Base-by-base conservation (phyloP, 1,140 invertebrate genomes). In the Helicoverpa armigera region DNA sequence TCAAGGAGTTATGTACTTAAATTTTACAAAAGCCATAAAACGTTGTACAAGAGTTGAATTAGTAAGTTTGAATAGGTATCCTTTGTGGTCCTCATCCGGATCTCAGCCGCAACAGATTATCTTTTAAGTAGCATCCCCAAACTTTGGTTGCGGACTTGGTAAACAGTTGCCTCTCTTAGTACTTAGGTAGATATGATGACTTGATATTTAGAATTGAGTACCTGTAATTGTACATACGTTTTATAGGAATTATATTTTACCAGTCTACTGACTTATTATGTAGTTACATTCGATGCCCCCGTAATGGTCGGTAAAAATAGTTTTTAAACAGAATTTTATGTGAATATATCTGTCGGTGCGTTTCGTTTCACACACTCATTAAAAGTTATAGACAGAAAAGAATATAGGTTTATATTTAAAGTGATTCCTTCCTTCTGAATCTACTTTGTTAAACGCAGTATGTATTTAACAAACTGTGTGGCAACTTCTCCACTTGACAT, bases 1-100 rank as follows among this genome's bases (percentile, higher is more conserved):
- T 35, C 12, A 13, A 63, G 29, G 7, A 58, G 7, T 14, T 58
- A 58, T 18, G 2, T 9, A 9, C 14, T 16, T 7, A 14, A 4
- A 63, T 43, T 43, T 65, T 65, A 43, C 43, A 65, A 65, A 67
- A 23, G 16, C 13, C 50, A 67, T 67, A 50, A 50, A 67, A 50
- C 16, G 63, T 10, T 35, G 35, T 35, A n/a, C 54, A 14, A 29
- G 43, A 11, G 63, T 67, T 67, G 63, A 18, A 50, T 67, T 67
- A 48, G 9, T 12, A 67, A 67, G 16, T 50, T 16, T 10, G 10
- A 16, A 18, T 23, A n/a, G 2, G 35, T 31, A 65, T 43, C 31
- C n/a, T 67, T 16, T 67, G 63, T 10, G 35, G 43, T 12, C 9
- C 43, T 18, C 35, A 16, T 67, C 63, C 35, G 10, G 16, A 35